These are phyloP conservation scores for Odontomyia ornata DNA, from an alignment of 2,888 invertebrate species.

Conservation along the genomic window DNA sequence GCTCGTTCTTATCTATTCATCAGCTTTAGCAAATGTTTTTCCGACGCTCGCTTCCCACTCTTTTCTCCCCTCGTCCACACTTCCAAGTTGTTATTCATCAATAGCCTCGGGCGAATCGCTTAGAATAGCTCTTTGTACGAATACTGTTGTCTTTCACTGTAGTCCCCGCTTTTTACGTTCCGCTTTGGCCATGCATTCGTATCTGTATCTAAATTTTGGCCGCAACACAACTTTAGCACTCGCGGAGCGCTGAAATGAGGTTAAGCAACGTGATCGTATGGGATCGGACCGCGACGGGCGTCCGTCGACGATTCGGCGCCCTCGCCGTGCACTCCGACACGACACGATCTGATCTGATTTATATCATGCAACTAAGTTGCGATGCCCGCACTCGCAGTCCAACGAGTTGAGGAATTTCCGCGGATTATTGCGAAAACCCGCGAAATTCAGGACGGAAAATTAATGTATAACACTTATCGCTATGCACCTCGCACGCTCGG, in stretches of 20 bases:
- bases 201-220: neutral
- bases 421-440: neutral
- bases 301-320: neutral
- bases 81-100: too few relatives aligned
- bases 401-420: neutral
- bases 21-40: neutral
- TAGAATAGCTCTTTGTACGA: neutral
- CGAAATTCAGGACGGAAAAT: neutral
- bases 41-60: neutral
- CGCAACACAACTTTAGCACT: neutral
- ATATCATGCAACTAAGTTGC: conserved; percentile 9
- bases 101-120: too few relatives aligned
- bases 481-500: too few relatives aligned
- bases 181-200: conserved; percentile 12
- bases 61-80: neutral
- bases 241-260: conserved; percentile 8
- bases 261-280: neutral
- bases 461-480: neutral
- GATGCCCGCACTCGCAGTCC: too few relatives aligned
- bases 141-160: neutral
- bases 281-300: conserved; percentile 1
- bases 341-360: neutral
- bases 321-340: neutral
- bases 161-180: neutral
- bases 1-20: too few relatives aligned